Conservation (phyloP, 2,797 vertebrate species). For the Crocodylus rhombifer region DNA sequence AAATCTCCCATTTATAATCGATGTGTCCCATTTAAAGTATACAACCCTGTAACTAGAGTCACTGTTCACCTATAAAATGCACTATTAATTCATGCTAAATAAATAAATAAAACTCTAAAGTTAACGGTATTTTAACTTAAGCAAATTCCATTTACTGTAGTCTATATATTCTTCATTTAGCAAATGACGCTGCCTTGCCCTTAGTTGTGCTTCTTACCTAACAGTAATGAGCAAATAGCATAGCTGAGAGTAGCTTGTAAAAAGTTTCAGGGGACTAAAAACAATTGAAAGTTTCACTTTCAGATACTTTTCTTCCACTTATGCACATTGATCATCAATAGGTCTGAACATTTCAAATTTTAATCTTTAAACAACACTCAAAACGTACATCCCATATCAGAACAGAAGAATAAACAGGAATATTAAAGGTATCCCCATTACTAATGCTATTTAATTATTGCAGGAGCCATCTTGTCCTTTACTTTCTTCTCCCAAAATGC, state of each 20-base stretch:
- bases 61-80: not conserved
- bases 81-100: not conserved
- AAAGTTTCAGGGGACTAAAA: fast-evolving
- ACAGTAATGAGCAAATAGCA: not conserved
- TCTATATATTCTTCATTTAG: not conserved
- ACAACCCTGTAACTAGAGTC: not conserved
- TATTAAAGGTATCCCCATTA: not conserved
- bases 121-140: not conserved
- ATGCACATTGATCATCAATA: not conserved
- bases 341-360: not conserved
- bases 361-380: not conserved
- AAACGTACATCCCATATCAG: not conserved
- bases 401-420: not conserved
- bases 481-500: too few species aligned
- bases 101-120: not conserved
- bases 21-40: too few species aligned
- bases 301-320: not conserved
- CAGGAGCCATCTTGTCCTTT: not conserved
- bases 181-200: not conserved
- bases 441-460: not conserved
- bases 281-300: not conserved
- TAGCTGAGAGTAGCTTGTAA: not conserved
- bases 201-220: too few species aligned
- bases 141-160: not conserved
- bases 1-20: not conserved